Evolutionary conservation across 2,888 invertebrate genomes (phyloP).

Genomic region (Diarsia rubi): DNA sequence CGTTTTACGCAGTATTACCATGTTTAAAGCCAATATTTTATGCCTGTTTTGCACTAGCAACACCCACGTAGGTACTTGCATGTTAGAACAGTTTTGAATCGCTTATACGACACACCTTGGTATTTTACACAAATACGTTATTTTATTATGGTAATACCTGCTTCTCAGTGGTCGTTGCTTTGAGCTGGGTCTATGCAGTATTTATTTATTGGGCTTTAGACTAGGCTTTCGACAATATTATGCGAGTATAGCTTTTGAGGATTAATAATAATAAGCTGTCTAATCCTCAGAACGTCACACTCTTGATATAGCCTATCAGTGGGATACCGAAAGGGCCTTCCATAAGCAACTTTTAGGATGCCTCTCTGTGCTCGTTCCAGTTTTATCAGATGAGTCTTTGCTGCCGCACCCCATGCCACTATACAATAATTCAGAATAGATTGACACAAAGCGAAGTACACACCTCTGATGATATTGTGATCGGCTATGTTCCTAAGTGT

Average conservation of each 20-base stretch:
- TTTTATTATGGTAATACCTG: slow-evolving; percentile 47
- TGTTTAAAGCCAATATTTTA: slow-evolving; percentile 53
- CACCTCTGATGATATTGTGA: too few relatives aligned
- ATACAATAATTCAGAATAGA: too few relatives aligned
- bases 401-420: too few relatives aligned
- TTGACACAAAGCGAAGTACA: too few relatives aligned
- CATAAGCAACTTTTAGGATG: too few relatives aligned
- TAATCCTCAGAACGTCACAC: too few relatives aligned
- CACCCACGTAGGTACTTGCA: slow-evolving; percentile 53
- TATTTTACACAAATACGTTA: slow-evolving; percentile 44
- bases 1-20: slow-evolving; percentile 33
- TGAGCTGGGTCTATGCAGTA: slow-evolving; percentile 13
- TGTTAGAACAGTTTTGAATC: slow-evolving; percentile 53
- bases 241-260: background rate
- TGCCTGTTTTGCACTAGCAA: slow-evolving; percentile 40
- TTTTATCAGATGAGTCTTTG: too few relatives aligned
- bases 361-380: too few relatives aligned
- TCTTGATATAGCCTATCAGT: too few relatives aligned
- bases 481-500: too few relatives aligned
- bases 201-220: slow-evolving; percentile 26
- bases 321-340: too few relatives aligned
- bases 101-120: slow-evolving; percentile 50
- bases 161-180: slow-evolving; percentile 14
- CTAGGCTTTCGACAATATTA: slow-evolving; percentile 4
- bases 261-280: too few relatives aligned